Conservation (phyloP, 30 jellyfish, hydroid and myxozoan species). For the Cassiopea andromeda region DNA sequence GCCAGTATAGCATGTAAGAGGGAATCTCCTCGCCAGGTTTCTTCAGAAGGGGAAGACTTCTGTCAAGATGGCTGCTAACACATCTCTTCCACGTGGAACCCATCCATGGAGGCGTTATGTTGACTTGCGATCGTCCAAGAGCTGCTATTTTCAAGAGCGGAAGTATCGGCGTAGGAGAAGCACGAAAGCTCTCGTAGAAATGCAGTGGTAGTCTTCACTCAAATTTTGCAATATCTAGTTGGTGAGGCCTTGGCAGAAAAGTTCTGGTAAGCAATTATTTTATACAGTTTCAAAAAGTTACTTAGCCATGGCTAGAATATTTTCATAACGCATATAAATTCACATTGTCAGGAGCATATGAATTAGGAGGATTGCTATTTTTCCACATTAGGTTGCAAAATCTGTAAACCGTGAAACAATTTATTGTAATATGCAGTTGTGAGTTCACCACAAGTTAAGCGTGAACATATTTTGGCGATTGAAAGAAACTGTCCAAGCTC, state of each 20-base stretch:
- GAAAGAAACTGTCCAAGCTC: too few relatives aligned
- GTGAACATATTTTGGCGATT: too few relatives aligned
- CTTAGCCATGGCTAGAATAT: too few relatives aligned
- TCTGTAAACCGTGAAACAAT: too few relatives aligned
- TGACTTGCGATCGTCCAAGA: constrained; percentile 10
- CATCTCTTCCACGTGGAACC: constrained; percentile 69
- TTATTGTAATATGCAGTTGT: too few relatives aligned
- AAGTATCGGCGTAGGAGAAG: constrained; percentile 36
- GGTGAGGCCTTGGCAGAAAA: background rate
- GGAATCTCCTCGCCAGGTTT: constrained; percentile 25
- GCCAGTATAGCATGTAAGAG: constrained; percentile 40
- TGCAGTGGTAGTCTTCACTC: background rate
- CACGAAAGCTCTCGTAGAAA: background rate
- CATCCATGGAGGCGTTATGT: constrained; percentile 35
- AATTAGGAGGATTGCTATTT: too few relatives aligned
- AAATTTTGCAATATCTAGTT: background rate
- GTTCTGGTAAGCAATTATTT: too few relatives aligned
- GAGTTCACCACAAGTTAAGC: too few relatives aligned
- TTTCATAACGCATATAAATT: too few relatives aligned
- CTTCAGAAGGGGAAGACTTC: constrained; percentile 11
- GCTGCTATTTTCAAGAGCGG: constrained; percentile 17
- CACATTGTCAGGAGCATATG: too few relatives aligned
- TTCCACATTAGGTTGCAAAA: too few relatives aligned
- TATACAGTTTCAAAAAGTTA: too few relatives aligned
- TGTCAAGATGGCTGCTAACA: constrained; percentile 50